Evolutionary conservation across 2,888 invertebrate genomes (phyloP).

Genomic region (Crossocerus cetratus): DNA sequence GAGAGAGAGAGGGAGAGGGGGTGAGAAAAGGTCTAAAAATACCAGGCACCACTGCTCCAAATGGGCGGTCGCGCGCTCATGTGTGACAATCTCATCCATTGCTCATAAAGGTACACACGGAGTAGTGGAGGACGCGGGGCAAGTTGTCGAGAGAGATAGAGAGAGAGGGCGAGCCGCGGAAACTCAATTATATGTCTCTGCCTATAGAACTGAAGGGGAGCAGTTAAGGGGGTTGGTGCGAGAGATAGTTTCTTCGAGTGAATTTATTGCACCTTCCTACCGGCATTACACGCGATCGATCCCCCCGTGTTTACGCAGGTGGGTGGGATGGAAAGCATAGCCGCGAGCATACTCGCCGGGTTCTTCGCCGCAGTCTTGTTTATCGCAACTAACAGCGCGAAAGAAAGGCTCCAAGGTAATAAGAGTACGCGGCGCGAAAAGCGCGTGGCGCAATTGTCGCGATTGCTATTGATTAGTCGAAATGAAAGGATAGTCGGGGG

Average conservation of each 20-base stretch:
- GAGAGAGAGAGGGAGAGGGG: constrained; percentile 25
- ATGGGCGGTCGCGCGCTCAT: constrained; percentile 70
- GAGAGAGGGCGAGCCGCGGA: constrained; percentile 26
- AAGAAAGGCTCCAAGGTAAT: not conserved
- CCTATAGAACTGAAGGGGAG: constrained; percentile 11
- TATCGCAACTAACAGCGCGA: not conserved
- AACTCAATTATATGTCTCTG: not conserved
- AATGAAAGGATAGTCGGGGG: not conserved
- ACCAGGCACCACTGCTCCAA: constrained; percentile 64
- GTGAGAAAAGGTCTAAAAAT: constrained; percentile 62
- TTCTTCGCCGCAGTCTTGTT: not conserved
- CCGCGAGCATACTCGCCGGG: not conserved
- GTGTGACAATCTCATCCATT: constrained; percentile 64
- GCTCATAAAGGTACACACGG: constrained; percentile 48
- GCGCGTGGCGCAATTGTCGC: not conserved
- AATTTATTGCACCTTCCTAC: constrained; percentile 60
- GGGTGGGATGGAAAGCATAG: not conserved
- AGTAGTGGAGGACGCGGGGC: not conserved
- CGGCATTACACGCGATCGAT: not conserved
- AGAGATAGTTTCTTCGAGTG: constrained; percentile 55
- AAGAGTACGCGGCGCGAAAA: not conserved
- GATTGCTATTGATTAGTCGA: constrained; percentile 2
- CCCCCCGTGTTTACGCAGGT: not conserved
- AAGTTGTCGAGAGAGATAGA: constrained; percentile 34
- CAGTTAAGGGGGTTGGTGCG: not conserved